Base-by-base conservation (phyloP, 1,140 invertebrate species). In the Battus philenor region DNA sequence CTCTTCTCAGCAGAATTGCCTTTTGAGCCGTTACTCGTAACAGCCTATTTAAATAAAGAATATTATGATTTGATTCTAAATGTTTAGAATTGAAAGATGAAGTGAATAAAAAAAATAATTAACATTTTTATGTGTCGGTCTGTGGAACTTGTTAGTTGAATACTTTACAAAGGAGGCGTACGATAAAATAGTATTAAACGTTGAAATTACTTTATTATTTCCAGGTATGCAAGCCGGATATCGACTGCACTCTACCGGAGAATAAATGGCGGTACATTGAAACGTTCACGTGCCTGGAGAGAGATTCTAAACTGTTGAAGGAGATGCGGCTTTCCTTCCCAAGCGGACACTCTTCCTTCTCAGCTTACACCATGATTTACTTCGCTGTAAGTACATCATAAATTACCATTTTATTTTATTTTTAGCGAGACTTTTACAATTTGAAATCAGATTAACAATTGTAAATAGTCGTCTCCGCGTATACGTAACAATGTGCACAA, bases 271-370 rank as follows among this genome's bases (percentile, higher is more conserved):
- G 67, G 41, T 94, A 94, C 61, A 91, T 93, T 29, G 86, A 87
- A 32, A 60, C 90, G 18, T 94, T 91, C 60, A 83, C 58, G 0
- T 94, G 93, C 61, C 74, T 68, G 2, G 88, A 88, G 5, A 59
- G 82, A 51, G 68, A 86, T 26, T 51, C 53, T n/a, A 89, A 87
- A 47, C 72, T 90, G 27, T 62, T 93, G 47, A 93, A 93, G 64
- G 92, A 94, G 76, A 88, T 93, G 80, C 89, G 91, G 68, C 86
- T 95, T 34, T 95, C 93, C 5, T 95, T 95, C 80, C 93, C 93
- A 31, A 94, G 93, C 43, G 93, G 93, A 10, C 93, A 95, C 76
- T 93, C 93, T 7, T 93, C 92, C 11, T 94, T 94, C 81, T 91
- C 93, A 9, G 91, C 92, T 50, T 94, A 92, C 66, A 91, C 92